A percentile compares a stretch with the other conserved stretches of the same genome.
phyloP scores from a whole-genome alignment of 2,113 vertebrate genomes.

The Carassius gibelio region DNA sequence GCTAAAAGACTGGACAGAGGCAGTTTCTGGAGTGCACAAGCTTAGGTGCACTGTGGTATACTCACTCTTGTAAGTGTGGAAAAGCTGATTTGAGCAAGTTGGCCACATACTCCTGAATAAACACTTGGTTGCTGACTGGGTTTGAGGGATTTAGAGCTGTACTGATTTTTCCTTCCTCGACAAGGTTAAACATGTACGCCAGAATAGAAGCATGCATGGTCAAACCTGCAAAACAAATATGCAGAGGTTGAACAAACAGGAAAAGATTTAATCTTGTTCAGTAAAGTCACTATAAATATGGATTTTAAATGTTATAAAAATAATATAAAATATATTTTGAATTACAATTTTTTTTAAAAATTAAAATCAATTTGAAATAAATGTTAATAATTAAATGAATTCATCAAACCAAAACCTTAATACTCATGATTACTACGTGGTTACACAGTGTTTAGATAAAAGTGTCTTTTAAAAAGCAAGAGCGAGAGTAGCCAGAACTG shows the following conservation, averaged over 20 bases:
- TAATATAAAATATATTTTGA: background rate
- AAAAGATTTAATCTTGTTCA: background rate
- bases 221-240: constrained; percentile 78
- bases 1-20: background rate
- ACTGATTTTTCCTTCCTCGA: constrained; percentile 98
- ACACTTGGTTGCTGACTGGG: constrained; percentile 92
- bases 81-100: constrained; percentile 98
- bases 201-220: constrained; percentile 99
- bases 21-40: background rate
- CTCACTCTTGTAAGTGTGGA: constrained; percentile 98
- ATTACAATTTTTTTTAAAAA: background rate
- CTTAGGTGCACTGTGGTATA: constrained; percentile 10
- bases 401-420: background rate
- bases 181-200: constrained; percentile 99
- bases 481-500: constrained; percentile 47
- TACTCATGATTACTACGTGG: background rate
- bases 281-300: background rate
- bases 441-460: background rate
- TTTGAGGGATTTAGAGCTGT: constrained; percentile 85
- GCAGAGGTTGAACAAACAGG: constrained; percentile 3
- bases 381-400: background rate
- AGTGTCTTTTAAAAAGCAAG: background rate
- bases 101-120: constrained; percentile 98
- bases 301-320: background rate
- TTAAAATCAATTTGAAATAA: no score